Evolutionary conservation across 2,797 vertebrate genomes (phyloP).

Genomic region (Brotogeris chrysoptera): DNA sequence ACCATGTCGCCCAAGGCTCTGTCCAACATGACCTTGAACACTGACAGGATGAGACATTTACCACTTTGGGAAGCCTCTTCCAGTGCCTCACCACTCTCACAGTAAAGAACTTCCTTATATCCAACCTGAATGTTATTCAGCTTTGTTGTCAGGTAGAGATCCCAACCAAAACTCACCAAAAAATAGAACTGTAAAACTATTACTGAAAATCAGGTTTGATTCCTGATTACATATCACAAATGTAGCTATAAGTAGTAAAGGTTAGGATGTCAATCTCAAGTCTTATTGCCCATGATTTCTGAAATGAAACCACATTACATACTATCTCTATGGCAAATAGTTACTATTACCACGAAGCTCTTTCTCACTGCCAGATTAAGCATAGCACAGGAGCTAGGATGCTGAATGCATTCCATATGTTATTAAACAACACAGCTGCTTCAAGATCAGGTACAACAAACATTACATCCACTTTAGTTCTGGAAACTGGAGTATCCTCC

Average conservation of each 20-base stretch:
- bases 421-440: background rate
- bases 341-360: background rate
- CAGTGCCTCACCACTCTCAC: background rate
- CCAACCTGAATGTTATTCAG: background rate
- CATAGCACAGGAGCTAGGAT: background rate
- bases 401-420: accelerated
- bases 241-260: background rate
- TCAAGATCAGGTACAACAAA: background rate
- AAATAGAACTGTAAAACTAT: background rate
- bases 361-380: background rate
- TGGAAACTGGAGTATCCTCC: background rate
- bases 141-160: background rate
- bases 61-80: background rate
- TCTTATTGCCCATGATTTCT: background rate
- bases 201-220: background rate
- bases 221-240: background rate
- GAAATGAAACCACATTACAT: background rate
- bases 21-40: background rate
- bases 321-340: background rate
- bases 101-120: background rate
- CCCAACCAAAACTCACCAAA: background rate
- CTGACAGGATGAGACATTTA: background rate
- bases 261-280: background rate
- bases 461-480: background rate
- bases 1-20: background rate